phyloP scores from a whole-genome alignment of 2,888 invertebrate genomes.

The Protula sp. region DNA sequence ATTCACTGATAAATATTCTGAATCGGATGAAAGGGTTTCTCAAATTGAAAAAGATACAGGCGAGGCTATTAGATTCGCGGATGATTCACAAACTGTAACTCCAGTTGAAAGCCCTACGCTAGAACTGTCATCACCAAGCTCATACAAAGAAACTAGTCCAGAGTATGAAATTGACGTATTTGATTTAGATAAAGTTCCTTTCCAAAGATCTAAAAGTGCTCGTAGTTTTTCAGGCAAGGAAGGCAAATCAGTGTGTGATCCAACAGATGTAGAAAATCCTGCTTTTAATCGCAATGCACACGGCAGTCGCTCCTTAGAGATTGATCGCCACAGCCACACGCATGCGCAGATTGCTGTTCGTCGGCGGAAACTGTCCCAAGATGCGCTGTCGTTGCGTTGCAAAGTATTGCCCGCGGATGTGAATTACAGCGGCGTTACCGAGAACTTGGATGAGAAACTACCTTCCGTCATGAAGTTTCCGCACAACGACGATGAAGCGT shows the following conservation, averaged over 20 bases:
- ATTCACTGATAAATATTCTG: not conserved
- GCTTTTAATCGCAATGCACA: too few relatives aligned
- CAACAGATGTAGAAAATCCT: not conserved
- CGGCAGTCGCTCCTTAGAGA: too few relatives aligned
- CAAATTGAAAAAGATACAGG: not conserved
- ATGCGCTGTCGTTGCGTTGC: not conserved
- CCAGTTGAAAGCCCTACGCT: not conserved
- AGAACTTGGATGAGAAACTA: not conserved
- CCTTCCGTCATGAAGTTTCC: not conserved
- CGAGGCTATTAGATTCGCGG: not conserved
- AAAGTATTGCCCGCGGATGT: too few relatives aligned
- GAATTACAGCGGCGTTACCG: not conserved
- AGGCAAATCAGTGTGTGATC: not conserved
- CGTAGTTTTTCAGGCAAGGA: too few relatives aligned
- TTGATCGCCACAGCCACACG: not conserved
- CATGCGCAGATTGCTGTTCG: not conserved
- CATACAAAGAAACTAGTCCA: slow-evolving; percentile 21
- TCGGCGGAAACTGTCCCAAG: not conserved
- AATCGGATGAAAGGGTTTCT: not conserved
- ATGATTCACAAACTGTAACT: not conserved
- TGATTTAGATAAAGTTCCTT: not conserved
- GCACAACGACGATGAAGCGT: not conserved
- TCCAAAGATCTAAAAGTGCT: too few relatives aligned
- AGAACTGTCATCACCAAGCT: slow-evolving; percentile 12
- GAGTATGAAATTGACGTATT: slow-evolving; percentile 8